Base-by-base conservation (phyloP, 1,140 invertebrate species). In the Pachypeltis micranthus region DNA sequence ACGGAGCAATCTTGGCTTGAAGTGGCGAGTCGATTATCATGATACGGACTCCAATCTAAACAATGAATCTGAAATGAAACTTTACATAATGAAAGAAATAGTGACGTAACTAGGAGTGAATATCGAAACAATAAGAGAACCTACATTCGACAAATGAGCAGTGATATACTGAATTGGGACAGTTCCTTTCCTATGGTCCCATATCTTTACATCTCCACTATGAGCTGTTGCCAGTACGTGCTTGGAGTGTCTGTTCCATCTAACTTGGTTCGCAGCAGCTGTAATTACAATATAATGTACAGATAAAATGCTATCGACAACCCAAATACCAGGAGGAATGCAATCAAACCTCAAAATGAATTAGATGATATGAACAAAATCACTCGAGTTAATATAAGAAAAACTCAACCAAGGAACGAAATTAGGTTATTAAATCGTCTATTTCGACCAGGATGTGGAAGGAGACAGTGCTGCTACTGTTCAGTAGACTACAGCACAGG, bases 1-100 rank as follows among this genome's bases (percentile, higher is more conserved):
- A 96, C 92, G 47, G 90, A 91, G 66, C 89, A 87, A 78, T 97
- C 93, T 77, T 96, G 92, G 79, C 91, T 93, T 62, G 88, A 90
- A 1, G 92, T 93, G n/a, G 89, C 89, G 61, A 96, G 74, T 69
- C 90, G 86, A 69, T 87, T 87, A 76, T 93, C 90, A 69, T 85
- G 82, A 66, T 81, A 81, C 26, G 90, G 88, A 77, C 85, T 93
- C 93, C 93, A 96, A 73, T 96, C 93, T 39, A 97, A 81, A 62
- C 92, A 90, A 75, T 95, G 87, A 66, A 97, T 94, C 78, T 88
- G 69, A 70, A 63, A 65, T 16, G n/a, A 34, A 55, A 56, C 0
- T 23, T 19, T 56, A 34, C 21, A 44, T 57, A 54, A 61, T n/a
- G 2, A 56, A 12, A 26, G 2, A 56, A 12, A 26, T 57, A 19